phyloP scores from a whole-genome alignment of 1,140 invertebrate genomes.

The Tribolium madens region DNA sequence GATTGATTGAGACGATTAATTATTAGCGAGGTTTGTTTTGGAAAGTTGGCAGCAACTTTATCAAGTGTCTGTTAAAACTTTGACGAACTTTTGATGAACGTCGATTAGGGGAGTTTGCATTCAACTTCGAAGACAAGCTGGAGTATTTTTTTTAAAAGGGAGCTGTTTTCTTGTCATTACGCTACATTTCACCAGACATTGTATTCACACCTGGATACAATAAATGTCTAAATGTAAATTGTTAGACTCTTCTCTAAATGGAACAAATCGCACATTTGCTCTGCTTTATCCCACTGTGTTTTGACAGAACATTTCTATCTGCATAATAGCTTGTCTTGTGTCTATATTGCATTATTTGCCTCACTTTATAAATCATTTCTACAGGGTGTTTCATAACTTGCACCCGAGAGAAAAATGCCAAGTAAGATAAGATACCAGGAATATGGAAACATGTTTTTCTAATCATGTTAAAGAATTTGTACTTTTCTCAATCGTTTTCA shows the following conservation, averaged over 20 bases:
- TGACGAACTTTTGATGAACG: slow-evolving; percentile 5
- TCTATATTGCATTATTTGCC: not conserved
- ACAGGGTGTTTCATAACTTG: no score
- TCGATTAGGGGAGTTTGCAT: not conserved
- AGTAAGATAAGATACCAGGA: no score
- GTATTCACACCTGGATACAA: not conserved
- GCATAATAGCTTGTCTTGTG: not conserved
- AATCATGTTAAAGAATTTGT: no score
- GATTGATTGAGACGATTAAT: slow-evolving; percentile 27
- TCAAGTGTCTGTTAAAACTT: slow-evolving; percentile 7
- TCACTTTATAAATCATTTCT: not conserved
- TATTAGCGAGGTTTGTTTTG: not conserved
- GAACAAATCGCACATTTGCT: not conserved
- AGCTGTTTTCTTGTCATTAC: not conserved
- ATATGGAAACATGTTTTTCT: no score
- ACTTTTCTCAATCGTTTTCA: no score
- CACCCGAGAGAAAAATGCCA: no score
- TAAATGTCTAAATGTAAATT: not conserved
- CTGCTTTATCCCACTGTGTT: not conserved
- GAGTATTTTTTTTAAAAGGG: not conserved
- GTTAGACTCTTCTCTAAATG: not conserved
- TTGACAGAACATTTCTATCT: not conserved
- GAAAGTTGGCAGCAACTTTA: slow-evolving; percentile 2
- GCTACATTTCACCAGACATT: not conserved
- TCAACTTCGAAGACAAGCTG: not conserved